Base-by-base conservation (phyloP, 2,113 vertebrate species). In the Xenopus tropicalis region DNA sequence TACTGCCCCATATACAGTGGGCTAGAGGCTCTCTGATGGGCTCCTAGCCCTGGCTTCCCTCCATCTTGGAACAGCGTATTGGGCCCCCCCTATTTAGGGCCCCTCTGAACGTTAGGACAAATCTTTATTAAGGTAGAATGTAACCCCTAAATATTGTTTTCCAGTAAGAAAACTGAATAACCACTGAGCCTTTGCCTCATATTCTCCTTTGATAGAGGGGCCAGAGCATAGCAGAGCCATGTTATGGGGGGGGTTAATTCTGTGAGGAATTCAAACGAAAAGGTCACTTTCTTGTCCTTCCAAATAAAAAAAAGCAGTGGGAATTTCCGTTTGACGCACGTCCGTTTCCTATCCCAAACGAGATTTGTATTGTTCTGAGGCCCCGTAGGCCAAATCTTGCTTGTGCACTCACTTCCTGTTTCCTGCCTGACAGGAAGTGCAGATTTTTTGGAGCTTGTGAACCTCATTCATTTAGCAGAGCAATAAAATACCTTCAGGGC, bases 311-410 rank as follows among this genome's bases (percentile, higher is more conserved):
- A 83, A 84, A 84, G 6, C 2, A 37, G 82, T 80, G 82, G 76
- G 79, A 86, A 86, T 86, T 74, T 83, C 87, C 86, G 86, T 83
- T 86, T 97, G 94, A 98, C 96, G 95, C 91, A 96, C 85, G 88
- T 95, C 93, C 94, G 82, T 82, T 93, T 95, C 93, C 94, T 82
- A 73, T 87, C 82, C 29, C 63, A 79, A 89, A 86, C 85, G 91
- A 90, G 90, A 87, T 85, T 85, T 85, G 87, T 83, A 98, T 98
- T 98, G 97, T 98, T 98, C 88, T 86, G n/a, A 5, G 78, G 79
- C 87, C 86, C 88, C 37, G 78, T 78, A 78, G 80, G 80, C 87
- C 81, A 86, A 93, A 94, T 95, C 95, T 90, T 76, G 74, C 84
- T 84, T 62, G 80, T 51, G 78, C 94, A 95, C 88, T 86, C 90